Conservation (phyloP, 1,140 invertebrate species). For the Hypsibius dujardini region DNA sequence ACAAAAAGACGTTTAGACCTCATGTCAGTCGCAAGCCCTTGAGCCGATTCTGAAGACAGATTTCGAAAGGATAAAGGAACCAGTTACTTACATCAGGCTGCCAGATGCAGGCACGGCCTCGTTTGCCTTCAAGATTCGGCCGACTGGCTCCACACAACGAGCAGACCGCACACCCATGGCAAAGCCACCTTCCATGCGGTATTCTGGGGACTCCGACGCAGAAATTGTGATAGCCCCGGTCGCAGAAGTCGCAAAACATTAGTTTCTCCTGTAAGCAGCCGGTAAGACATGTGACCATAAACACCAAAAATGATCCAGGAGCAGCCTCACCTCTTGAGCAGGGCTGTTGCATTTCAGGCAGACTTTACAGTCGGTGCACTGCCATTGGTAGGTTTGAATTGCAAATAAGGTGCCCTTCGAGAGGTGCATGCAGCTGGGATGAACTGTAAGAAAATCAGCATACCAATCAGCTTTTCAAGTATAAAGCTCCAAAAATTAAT, state of each 20-base stretch:
- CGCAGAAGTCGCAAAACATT: slow-evolving; percentile 9
- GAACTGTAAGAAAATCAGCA: not conserved
- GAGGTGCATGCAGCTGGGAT: slow-evolving; percentile 8
- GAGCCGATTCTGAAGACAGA: not conserved
- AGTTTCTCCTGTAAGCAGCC: not conserved
- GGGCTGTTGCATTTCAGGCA: not conserved
- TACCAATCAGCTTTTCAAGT: not conserved
- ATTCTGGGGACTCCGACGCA: not conserved
- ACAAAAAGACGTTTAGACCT: not conserved
- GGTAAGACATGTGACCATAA: not conserved
- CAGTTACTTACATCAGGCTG: slow-evolving; percentile 1
- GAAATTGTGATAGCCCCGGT: slow-evolving; percentile 5
- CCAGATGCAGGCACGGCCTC: slow-evolving; percentile 3
- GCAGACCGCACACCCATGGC: not conserved
- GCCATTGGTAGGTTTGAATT: not conserved
- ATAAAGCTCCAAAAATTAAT: not conserved
- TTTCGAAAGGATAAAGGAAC: not conserved
- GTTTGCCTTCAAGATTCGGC: not conserved
- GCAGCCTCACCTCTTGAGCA: not conserved
- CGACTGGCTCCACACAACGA: not conserved
- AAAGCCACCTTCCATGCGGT: not conserved
- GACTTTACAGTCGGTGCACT: slow-evolving; percentile 5
- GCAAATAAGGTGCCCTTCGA: not conserved
- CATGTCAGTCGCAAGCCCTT: not conserved
- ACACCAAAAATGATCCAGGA: not conserved